Conservation (phyloP, 2,113 vertebrate species). For the Dryoscopus gambensis region DNA sequence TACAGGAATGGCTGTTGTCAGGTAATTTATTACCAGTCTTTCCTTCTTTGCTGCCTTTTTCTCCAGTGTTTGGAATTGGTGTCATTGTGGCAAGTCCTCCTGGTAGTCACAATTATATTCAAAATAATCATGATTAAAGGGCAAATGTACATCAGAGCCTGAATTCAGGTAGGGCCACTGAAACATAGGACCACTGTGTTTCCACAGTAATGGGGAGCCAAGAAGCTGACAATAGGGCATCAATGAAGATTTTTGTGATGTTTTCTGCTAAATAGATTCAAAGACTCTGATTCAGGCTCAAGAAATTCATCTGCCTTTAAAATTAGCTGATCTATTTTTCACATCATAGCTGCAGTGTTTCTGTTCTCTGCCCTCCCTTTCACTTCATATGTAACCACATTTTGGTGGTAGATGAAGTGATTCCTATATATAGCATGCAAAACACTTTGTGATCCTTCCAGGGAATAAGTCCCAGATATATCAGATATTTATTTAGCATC, state of each 20-base stretch:
- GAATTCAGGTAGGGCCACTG: not conserved
- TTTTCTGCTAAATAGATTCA: not conserved
- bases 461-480: not conserved
- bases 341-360: not conserved
- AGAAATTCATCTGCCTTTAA: conserved; percentile 14
- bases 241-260: not conserved
- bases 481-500: conserved; percentile 7
- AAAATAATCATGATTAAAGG: not conserved
- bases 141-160: not conserved
- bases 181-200: not conserved
- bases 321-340: conserved; percentile 31
- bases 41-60: not conserved
- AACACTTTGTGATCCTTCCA: conserved; percentile 35
- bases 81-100: not conserved
- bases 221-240: not conserved
- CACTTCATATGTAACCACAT: not conserved
- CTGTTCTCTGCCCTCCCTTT: not conserved
- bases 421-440: conserved; percentile 44
- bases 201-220: not conserved
- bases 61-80: not conserved
- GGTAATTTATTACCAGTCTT: not conserved
- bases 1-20: not conserved
- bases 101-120: not conserved
- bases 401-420: conserved; percentile 39
- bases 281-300: not conserved